Conservation (phyloP, 1,140 invertebrate species). For the Diorhabda carinulata region DNA sequence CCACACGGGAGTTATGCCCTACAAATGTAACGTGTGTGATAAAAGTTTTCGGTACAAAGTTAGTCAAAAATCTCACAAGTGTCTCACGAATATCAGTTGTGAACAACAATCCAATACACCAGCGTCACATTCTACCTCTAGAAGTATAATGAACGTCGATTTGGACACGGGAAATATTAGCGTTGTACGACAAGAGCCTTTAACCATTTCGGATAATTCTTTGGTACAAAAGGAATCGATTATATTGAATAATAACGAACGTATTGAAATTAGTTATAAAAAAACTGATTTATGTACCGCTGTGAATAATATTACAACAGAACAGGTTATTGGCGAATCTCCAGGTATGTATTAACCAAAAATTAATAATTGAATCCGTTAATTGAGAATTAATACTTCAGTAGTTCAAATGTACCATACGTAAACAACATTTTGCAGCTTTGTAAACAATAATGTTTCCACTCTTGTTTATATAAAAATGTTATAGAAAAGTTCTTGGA, state of each 20-base stretch:
- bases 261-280: constrained; percentile 16
- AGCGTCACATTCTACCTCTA: constrained; percentile 23
- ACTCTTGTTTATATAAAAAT: no score
- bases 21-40: constrained; percentile 74
- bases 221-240: constrained; percentile 15
- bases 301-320: no score
- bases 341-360: no score
- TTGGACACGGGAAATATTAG: constrained; percentile 34
- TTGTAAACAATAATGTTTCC: no score
- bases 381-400: no score
- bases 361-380: no score
- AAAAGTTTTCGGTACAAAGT: constrained; percentile 85
- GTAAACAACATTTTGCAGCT: no score
- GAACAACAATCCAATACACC: constrained; percentile 32
- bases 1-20: constrained; percentile 78
- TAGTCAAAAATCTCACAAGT: constrained; percentile 77
- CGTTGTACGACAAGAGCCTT: constrained; percentile 21
- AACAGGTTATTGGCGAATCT: no score
- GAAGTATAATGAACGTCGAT: constrained; percentile 34
- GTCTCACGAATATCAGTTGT: constrained; percentile 57
- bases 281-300: constrained; percentile 4
- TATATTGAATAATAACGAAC: constrained; percentile 11
- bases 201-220: background rate
- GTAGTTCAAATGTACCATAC: no score
- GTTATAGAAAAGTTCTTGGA: no score